Percentiles rank a stretch among this genome's conserved stretches.
Evolutionary conservation across 2,888 invertebrate species (phyloP).

Genomic region (Eristalis arbustorum): DNA sequence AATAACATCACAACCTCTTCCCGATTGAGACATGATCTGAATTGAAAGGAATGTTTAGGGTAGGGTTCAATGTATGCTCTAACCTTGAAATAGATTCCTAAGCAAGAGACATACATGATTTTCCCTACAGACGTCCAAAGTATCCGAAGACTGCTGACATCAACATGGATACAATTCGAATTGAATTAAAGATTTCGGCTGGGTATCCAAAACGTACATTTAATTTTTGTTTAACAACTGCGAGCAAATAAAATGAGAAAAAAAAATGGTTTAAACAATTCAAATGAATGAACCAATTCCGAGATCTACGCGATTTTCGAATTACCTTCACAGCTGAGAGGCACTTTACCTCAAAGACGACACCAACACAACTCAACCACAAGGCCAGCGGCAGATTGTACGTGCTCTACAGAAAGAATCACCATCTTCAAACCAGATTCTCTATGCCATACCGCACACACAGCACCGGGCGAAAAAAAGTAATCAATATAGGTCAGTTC

Average conservation of each 20-base stretch:
- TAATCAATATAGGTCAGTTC: conserved; percentile 63
- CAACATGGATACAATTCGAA: neutral
- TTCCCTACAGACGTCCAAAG: neutral
- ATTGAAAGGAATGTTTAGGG: neutral
- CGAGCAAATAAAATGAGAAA: neutral
- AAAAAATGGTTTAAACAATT: neutral
- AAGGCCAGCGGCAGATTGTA: neutral
- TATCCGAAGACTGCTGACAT: neutral
- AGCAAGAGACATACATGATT: too few relatives aligned
- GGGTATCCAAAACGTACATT: neutral
- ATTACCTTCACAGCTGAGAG: neutral
- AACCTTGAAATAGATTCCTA: neutral
- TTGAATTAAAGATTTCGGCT: too few relatives aligned
- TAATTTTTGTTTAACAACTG: neutral
- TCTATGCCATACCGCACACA: conserved; percentile 1
- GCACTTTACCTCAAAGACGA: neutral
- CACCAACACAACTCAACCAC: neutral
- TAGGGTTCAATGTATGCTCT: neutral
- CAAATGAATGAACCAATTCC: too few relatives aligned
- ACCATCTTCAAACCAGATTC: neutral
- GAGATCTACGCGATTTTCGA: neutral
- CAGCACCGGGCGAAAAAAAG: neutral
- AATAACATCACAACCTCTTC: neutral
- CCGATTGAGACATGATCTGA: neutral
- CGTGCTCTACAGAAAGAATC: neutral